phyloP scores from a whole-genome alignment of 1,140 invertebrate genomes.

The Vanessa atalanta region DNA sequence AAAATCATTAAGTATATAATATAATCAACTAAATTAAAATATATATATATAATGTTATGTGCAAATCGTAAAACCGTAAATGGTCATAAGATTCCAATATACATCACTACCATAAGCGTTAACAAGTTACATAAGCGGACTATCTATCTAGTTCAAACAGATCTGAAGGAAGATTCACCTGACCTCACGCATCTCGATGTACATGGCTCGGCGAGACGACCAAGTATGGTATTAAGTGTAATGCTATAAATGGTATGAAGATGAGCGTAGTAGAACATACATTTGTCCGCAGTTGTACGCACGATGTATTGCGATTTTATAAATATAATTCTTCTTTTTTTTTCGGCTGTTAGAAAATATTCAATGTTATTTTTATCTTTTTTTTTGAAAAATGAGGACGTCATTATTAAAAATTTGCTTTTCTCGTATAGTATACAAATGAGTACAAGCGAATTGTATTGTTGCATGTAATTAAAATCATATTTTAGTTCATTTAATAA shows the following conservation, averaged over 20 bases:
- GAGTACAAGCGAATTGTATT: too few species aligned
- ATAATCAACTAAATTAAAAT: too few species aligned
- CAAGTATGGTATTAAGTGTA: constrained; percentile 33
- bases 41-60: too few species aligned
- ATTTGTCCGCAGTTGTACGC: constrained; percentile 21
- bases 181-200: constrained; percentile 29
- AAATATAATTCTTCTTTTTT: too few species aligned
- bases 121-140: constrained; percentile 21
- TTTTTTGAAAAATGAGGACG: too few species aligned
- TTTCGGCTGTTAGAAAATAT: too few species aligned
- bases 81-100: constrained; percentile 2
- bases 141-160: constrained; percentile 44
- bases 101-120: background rate
- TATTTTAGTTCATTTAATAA: too few species aligned
- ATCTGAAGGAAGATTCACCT: constrained; percentile 38
- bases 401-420: too few species aligned
- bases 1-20: too few species aligned
- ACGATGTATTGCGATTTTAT: background rate
- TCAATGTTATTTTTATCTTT: too few species aligned
- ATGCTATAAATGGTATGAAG: constrained; percentile 25
- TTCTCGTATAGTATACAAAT: too few species aligned
- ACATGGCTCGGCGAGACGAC: constrained; percentile 11
- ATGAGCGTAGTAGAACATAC: constrained; percentile 25
- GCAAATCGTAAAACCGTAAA: background rate
- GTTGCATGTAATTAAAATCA: too few species aligned